A percentile compares a stretch with the other conserved stretches of the same genome.
These are phyloP conservation scores for Hippocampus kuda DNA, from an alignment of 2,797 vertebrate genomes.

Conservation along the genomic window DNA sequence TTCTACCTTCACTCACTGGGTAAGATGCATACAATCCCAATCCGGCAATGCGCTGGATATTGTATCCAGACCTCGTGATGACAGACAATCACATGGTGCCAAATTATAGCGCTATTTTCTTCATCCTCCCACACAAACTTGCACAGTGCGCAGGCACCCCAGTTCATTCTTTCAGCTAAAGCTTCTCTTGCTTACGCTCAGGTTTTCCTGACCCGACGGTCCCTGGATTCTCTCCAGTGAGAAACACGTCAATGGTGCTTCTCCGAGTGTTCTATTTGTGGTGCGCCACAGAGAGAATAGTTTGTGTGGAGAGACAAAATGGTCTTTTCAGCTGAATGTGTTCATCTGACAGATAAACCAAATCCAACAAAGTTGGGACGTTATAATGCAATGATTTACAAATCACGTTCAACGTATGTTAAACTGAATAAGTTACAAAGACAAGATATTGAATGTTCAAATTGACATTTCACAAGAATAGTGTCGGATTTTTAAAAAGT, in stretches of 20 bases:
- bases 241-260: slow-evolving; percentile 40
- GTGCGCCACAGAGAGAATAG: slow-evolving; percentile 14
- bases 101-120: slow-evolving; percentile 43
- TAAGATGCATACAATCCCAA: slow-evolving; percentile 29
- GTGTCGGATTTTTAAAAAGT: too few species aligned
- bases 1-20: slow-evolving; percentile 31
- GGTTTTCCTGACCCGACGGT: slow-evolving; percentile 39
- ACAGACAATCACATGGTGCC: slow-evolving; percentile 41
- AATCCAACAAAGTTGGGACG: too few species aligned
- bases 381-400: too few species aligned
- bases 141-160: not conserved
- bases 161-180: not conserved
- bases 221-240: slow-evolving; percentile 35
- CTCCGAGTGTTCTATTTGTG: slow-evolving; percentile 49
- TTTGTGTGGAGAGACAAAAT: slow-evolving; percentile 3
- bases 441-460: too few species aligned
- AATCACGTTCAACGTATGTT: too few species aligned
- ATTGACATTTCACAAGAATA: too few species aligned
- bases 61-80: slow-evolving; percentile 41
- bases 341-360: not conserved
- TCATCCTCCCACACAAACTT: not conserved
- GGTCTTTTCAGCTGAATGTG: not conserved
- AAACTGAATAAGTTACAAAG: too few species aligned
- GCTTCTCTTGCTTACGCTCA: not conserved
- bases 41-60: slow-evolving; percentile 32